Base-by-base conservation (phyloP, 2,113 vertebrate species). In the Hemibagrus wyckioides region DNA sequence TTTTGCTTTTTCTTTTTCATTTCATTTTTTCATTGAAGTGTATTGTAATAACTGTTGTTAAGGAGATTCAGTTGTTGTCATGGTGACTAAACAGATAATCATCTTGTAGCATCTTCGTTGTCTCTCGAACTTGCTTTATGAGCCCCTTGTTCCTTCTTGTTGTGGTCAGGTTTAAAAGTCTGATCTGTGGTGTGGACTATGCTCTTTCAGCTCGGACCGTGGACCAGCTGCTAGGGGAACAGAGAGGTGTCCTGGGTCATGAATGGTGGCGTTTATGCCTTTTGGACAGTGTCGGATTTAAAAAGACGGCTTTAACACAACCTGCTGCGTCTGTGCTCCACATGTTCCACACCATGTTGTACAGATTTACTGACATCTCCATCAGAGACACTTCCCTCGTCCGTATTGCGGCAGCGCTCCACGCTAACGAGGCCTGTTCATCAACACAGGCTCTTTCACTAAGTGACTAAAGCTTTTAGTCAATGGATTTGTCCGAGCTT, bases 321-420 rank as follows among this genome's bases (percentile, higher is more conserved):
- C 90, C 92, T 92, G 91, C 90, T 92, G 89, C 89, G 87, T 73
- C 73, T 90, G 91, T 89, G 86, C 91, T 52, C 80, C 25, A 71
- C 41, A 80, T 84, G 87, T 88, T 4, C 56, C 54, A 67, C 61
- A 80, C 73, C 71, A 80, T 82, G 65, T 88, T 88, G 73, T 83
- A 80, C 86, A 84, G 48, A 80, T 19, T 33, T 80, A 87, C 88
- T 59, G 86, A 85, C 86, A 61, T 77, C 82, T 76, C 33, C 85
- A 87, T 83, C 33, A 30, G 52, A 54, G 85, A 50, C 87, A 71
- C 86, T 57, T 86, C 87, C 73, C 88, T 85, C 59, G 61, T 80
- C 83, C 61, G 54, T 80, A n/a, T 85, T 88, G 77, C 86, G 80
- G 88, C 73, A 85, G 87, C 33, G 85, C 87, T 76, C 17, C 56